Conservation (phyloP, 2,888 invertebrate genomes). For the Lordiphosa andalusiaca region DNA sequence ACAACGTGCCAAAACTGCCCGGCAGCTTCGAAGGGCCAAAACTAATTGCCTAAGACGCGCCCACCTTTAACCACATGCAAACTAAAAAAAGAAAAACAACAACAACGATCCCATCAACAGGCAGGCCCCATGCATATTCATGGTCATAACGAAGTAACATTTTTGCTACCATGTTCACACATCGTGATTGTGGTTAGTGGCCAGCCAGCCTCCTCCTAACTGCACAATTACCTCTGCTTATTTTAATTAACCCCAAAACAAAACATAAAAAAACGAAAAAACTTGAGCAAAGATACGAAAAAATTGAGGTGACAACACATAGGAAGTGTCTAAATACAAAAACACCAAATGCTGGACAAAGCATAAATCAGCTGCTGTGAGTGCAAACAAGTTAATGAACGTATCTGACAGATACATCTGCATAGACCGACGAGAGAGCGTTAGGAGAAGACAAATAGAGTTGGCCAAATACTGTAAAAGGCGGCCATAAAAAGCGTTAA, state of each 20-base stretch:
- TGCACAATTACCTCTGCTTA: slow-evolving; percentile 60
- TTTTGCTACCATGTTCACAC: slow-evolving; percentile 56
- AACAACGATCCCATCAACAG: slow-evolving; percentile 46
- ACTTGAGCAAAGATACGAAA: slow-evolving; percentile 4
- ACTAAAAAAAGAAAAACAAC: neutral
- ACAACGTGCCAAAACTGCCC: slow-evolving; percentile 49
- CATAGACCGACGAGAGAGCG: slow-evolving; percentile 42
- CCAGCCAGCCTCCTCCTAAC: slow-evolving; percentile 35
- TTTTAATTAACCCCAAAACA: slow-evolving; percentile 64
- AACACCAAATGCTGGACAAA: slow-evolving; percentile 1
- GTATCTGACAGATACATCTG: slow-evolving; percentile 69
- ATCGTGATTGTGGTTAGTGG: slow-evolving; percentile 28
- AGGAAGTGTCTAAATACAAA: slow-evolving; percentile 62
- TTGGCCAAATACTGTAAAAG: slow-evolving; percentile 32
- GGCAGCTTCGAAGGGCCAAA: slow-evolving; percentile 25
- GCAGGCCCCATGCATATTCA: slow-evolving; percentile 66
- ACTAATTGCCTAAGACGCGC: slow-evolving; percentile 27
- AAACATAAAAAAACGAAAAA: slow-evolving; percentile 2
- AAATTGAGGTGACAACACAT: slow-evolving; percentile 57
- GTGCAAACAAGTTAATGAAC: slow-evolving; percentile 70
- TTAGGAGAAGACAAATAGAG: slow-evolving; percentile 65
- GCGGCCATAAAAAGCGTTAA: slow-evolving; percentile 70
- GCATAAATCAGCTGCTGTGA: slow-evolving; percentile 26
- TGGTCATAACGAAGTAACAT: slow-evolving; percentile 49
- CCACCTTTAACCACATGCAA: slow-evolving; percentile 23